These are phyloP conservation scores for Synanceia verrucosa DNA, from an alignment of 2,797 vertebrate species.

Conservation along the genomic window DNA sequence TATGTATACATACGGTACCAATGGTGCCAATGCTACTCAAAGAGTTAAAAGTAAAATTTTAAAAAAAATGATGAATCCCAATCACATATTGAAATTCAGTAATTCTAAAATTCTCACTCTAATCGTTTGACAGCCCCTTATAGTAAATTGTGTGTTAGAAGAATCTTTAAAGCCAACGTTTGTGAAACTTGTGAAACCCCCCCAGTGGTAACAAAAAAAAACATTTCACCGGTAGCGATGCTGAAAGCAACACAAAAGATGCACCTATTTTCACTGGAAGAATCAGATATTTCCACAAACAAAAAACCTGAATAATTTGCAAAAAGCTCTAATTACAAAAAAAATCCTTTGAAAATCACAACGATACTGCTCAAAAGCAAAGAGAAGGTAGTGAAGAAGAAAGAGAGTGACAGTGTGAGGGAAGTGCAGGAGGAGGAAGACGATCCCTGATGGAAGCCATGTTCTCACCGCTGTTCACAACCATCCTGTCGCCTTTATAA, in stretches of 20 bases:
- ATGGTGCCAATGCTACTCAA: too few relatives aligned
- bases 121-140: too few relatives aligned
- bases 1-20: too few relatives aligned
- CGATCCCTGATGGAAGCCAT: slow-evolving; percentile 72
- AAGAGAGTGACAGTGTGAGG: slow-evolving; percentile 56
- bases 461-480: slow-evolving; percentile 71
- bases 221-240: not conserved
- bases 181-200: not conserved
- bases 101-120: too few relatives aligned
- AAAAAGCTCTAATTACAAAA: not conserved
- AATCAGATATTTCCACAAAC: not conserved
- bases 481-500: slow-evolving; percentile 70
- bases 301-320: not conserved
- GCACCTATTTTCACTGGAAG: not conserved
- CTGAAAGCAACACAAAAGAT: not conserved
- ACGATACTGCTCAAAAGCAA: not conserved
- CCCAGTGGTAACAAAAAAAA: not conserved
- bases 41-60: too few relatives aligned
- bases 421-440: slow-evolving; percentile 62
- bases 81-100: too few relatives aligned
- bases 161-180: not conserved
- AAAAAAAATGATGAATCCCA: too few relatives aligned
- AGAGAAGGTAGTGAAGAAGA: slow-evolving; percentile 43
- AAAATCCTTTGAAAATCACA: not conserved
- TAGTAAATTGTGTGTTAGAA: not conserved